These are phyloP conservation scores for Leptopilina clavipes DNA, from an alignment of 1,140 invertebrate genomes.

Conservation along the genomic window DNA sequence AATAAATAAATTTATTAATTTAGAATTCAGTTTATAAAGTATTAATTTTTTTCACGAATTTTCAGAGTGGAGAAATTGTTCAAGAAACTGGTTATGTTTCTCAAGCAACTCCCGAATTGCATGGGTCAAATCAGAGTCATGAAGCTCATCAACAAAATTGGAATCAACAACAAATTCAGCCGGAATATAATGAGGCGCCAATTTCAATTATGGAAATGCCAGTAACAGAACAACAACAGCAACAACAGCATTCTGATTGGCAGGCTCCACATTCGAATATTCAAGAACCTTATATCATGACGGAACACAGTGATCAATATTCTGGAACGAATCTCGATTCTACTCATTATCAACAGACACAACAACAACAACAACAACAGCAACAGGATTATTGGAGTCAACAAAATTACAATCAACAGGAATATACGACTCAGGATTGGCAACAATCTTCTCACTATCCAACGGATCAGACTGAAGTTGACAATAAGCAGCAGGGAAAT, in stretches of 20 bases:
- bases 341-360: conserved; percentile 63
- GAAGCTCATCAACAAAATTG: conserved; percentile 39
- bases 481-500: conserved; percentile 62
- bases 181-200: conserved; percentile 58
- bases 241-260: conserved; percentile 57
- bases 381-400: conserved; percentile 71
- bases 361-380: too few relatives aligned
- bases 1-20: background rate
- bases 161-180: conserved; percentile 57
- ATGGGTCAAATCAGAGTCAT: conserved; percentile 44
- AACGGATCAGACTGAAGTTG: conserved; percentile 56
- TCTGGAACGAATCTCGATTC: conserved; percentile 52
- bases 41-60: conserved; percentile 32
- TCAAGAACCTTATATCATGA: conserved; percentile 55
- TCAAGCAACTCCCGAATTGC: conserved; percentile 41
- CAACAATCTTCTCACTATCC: conserved; percentile 57
- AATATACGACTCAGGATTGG: conserved; percentile 63
- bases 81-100: conserved; percentile 50
- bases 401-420: conserved; percentile 65
- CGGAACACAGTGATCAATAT: conserved; percentile 57
- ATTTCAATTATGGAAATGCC: conserved; percentile 62
- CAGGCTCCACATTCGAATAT: conserved; percentile 60
- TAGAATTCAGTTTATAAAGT: too few relatives aligned
- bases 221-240: conserved; percentile 46
- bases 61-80: conserved; percentile 62